phyloP scores from a whole-genome alignment of 2,797 vertebrate genomes.

The Rhabdophis nuchalis region DNA sequence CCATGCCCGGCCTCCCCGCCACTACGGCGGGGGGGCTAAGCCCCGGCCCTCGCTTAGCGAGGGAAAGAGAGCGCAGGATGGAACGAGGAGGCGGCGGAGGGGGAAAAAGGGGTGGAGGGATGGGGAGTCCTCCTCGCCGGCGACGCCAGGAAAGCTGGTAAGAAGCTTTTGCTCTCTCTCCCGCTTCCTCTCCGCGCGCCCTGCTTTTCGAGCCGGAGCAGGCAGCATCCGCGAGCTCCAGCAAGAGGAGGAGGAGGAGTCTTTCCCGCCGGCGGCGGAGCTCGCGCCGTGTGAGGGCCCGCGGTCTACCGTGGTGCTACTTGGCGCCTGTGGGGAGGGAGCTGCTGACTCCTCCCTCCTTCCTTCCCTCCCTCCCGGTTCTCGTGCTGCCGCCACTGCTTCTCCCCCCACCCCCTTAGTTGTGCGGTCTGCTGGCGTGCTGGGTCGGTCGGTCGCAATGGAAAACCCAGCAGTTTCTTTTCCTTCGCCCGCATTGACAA shows the following conservation, averaged over 20 bases:
- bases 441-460: background rate
- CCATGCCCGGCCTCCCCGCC: background rate
- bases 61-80: background rate
- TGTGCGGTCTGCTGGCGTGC: background rate
- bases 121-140: background rate
- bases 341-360: background rate
- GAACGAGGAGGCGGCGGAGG: background rate
- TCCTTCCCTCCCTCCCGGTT: background rate
- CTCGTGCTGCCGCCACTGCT: background rate
- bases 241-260: too few species aligned
- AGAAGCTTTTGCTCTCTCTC: background rate
- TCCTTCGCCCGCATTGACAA: background rate
- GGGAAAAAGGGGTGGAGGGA: background rate
- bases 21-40: background rate
- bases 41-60: background rate
- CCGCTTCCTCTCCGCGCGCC: too few species aligned
- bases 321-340: background rate
- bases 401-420: fast-evolving
- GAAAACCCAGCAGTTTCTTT: background rate
- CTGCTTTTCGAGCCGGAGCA: background rate
- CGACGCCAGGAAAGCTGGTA: constrained; percentile 6
- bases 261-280: background rate
- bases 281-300: background rate
- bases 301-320: background rate
- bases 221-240: background rate